Evolutionary conservation across 2,888 invertebrate genomes (phyloP).

Genomic region (Eulithis testata): DNA sequence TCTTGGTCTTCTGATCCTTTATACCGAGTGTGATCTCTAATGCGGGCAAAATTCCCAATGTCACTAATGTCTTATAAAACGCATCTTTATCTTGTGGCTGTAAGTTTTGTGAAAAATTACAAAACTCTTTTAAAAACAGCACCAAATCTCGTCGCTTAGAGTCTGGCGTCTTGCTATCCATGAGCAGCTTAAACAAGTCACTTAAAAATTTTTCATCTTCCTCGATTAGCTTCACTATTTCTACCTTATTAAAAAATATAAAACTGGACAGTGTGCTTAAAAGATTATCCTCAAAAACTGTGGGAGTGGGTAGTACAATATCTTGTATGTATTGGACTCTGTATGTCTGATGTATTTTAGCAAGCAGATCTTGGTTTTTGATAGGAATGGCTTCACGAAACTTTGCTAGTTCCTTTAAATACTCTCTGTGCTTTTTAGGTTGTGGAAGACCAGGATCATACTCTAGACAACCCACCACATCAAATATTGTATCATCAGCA

Average conservation of each 20-base stretch:
- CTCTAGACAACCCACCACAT: constrained; percentile 99
- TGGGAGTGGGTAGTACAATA: constrained; percentile 99
- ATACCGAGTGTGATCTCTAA: constrained; percentile 95
- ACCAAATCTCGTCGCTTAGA: constrained; percentile 96
- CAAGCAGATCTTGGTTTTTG: constrained; percentile 95
- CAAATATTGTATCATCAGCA: constrained; percentile 97
- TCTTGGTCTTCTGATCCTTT: constrained; percentile 97
- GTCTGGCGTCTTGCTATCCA: constrained; percentile 94
- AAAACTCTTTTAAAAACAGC: constrained; percentile 99
- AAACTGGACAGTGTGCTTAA: constrained; percentile 98
- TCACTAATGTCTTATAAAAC: constrained; percentile 97
- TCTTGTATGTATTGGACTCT: constrained; percentile 99
- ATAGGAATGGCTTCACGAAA: constrained; percentile 98
- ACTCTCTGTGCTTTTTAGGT: constrained; percentile 97
- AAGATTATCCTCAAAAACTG: constrained; percentile 99
- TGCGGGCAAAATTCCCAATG: constrained; percentile 94
- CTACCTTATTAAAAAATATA: constrained; percentile 99
- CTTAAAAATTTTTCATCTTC: constrained; percentile 98
- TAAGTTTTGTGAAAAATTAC: constrained; percentile 99
- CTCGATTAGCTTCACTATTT: constrained; percentile 98
- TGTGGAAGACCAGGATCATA: constrained; percentile 96
- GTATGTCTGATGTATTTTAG: constrained; percentile 99
- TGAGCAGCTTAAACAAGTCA: constrained; percentile 96
- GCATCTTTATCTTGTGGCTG: constrained; percentile 98
- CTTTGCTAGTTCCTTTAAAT: constrained; percentile 95